phyloP scores from a whole-genome alignment of 2,113 vertebrate genomes.

The Myocastor coypus region DNA sequence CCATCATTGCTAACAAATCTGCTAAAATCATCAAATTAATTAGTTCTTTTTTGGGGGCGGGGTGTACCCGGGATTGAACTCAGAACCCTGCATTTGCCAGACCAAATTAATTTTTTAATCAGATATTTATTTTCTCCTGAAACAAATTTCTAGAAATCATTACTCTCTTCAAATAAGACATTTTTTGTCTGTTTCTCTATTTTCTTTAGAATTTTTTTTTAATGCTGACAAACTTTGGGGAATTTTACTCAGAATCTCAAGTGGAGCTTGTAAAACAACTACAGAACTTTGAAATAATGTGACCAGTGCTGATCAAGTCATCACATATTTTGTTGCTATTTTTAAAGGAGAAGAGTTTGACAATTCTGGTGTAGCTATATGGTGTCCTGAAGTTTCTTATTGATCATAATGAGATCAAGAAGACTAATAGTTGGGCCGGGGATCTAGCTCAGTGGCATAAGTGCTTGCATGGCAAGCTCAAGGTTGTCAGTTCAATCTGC shows the following conservation, averaged over 20 bases:
- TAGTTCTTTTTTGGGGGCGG: no score
- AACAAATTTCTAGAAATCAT: not conserved
- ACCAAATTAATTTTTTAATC: not conserved
- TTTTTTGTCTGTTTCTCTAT: not conserved
- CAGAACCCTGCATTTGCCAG: no score
- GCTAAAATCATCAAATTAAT: not conserved
- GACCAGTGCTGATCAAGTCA: not conserved
- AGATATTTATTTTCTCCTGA: not conserved
- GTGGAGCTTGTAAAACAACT: not conserved
- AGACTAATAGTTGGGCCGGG: no score
- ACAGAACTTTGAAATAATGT: not conserved
- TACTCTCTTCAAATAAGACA: not conserved
- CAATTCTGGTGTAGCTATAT: not conserved
- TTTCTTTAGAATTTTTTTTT: not conserved
- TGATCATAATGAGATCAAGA: not conserved
- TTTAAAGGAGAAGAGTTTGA: accelerated
- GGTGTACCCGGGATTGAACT: no score
- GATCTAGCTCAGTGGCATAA: no score
- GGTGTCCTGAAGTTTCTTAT: not conserved
- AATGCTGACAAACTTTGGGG: not conserved
- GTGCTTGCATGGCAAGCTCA: no score
- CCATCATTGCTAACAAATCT: not conserved
- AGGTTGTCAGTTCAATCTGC: no score
- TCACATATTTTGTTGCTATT: not conserved
- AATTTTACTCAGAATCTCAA: not conserved